Evolutionary conservation across 2,113 vertebrate genomes (phyloP).

Genomic region (Aphelocoma coerulescens): DNA sequence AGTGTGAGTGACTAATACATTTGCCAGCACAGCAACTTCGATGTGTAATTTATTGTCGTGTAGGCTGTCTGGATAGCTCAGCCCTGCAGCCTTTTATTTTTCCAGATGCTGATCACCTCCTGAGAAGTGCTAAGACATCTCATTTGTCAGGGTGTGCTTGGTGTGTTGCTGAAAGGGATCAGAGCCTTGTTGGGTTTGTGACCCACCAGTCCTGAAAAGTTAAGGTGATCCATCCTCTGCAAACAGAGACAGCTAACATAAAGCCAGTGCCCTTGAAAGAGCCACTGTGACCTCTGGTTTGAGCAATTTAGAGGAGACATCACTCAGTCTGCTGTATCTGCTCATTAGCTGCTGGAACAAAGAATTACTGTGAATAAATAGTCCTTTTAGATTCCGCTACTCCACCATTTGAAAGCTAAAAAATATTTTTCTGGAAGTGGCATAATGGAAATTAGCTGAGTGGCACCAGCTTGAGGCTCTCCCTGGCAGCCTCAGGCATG

Average conservation of each 20-base stretch:
- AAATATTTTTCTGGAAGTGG: neutral
- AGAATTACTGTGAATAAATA: neutral
- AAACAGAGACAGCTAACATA: neutral
- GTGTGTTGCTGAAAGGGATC: neutral
- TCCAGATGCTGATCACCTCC: slow-evolving; percentile 13
- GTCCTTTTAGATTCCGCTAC: neutral
- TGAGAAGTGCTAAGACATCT: neutral
- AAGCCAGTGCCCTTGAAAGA: neutral
- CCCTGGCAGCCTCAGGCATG: neutral
- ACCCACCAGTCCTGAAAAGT: neutral
- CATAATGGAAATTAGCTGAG: neutral
- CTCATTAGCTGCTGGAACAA: slow-evolving; percentile 13
- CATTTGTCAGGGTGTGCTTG: neutral
- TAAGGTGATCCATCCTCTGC: neutral
- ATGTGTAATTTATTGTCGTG: neutral
- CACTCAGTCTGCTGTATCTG: neutral
- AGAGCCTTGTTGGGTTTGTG: neutral
- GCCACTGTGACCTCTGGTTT: neutral
- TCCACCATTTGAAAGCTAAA: neutral
- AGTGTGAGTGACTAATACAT: neutral
- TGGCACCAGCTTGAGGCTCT: neutral
- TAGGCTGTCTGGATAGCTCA: neutral
- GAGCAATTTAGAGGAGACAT: neutral
- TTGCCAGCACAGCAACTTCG: neutral
- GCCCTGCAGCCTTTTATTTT: neutral